These are phyloP conservation scores for Betta splendens DNA, from an alignment of 2,797 vertebrate genomes.

Conservation along the genomic window DNA sequence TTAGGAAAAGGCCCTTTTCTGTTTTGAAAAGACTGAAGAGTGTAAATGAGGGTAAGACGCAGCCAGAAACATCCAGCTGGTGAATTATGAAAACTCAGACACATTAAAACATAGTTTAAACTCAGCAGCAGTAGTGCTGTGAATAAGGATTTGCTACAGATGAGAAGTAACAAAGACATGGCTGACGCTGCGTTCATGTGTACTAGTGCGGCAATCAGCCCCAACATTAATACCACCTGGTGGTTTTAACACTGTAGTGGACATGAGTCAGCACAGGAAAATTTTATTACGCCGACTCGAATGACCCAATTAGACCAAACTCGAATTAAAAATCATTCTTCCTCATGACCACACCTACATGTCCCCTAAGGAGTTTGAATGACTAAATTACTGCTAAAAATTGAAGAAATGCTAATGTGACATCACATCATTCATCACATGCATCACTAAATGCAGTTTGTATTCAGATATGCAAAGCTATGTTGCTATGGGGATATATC, in stretches of 20 bases:
- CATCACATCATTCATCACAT: slow-evolving; percentile 43
- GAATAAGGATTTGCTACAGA: slow-evolving; percentile 1
- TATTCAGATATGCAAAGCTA: slow-evolving; percentile 53
- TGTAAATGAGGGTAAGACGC: slow-evolving; percentile 18
- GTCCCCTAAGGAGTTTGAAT: no score
- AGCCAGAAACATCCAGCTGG: slow-evolving; percentile 37
- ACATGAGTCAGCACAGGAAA: no score
- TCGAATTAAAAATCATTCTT: slow-evolving; percentile 9
- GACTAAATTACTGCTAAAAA: no score
- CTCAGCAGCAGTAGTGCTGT: slow-evolving; percentile 8
- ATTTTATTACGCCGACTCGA: slow-evolving; percentile 5
- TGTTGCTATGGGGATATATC: slow-evolving; percentile 74
- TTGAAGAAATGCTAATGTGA: no score
- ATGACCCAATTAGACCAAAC: slow-evolving; percentile 43
- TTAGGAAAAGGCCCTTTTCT: slow-evolving; percentile 6
- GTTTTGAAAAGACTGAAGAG: slow-evolving; percentile 21
- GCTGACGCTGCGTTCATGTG: slow-evolving; percentile 25
- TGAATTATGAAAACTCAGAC: slow-evolving; percentile 15
- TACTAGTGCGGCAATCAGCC: neutral
- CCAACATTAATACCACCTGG: no score
- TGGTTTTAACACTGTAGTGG: no score
- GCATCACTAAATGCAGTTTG: slow-evolving; percentile 48
- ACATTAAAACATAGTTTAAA: slow-evolving; percentile 28
- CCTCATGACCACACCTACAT: slow-evolving; percentile 3
- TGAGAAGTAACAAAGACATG: slow-evolving; percentile 49